These are phyloP conservation scores for Phorcus lineatus DNA, from an alignment of 2,888 invertebrate genomes.

Conservation along the genomic window DNA sequence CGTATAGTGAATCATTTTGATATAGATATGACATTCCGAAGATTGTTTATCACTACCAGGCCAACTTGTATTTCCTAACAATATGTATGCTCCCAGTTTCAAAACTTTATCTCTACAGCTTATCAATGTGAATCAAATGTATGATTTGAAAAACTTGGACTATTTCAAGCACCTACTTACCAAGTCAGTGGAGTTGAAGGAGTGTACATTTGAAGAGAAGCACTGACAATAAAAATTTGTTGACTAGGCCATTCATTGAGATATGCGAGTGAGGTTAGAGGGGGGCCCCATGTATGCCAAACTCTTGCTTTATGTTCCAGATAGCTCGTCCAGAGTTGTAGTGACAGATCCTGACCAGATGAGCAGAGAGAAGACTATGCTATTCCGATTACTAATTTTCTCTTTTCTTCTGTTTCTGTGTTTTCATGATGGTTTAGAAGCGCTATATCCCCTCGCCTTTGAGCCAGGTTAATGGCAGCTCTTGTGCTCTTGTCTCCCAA, in stretches of 20 bases:
- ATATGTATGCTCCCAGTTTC: too few relatives aligned
- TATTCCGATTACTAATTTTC: background rate
- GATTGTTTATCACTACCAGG: too few relatives aligned
- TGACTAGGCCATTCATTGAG: background rate
- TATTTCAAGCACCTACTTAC: too few relatives aligned
- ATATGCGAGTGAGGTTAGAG: background rate
- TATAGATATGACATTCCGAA: too few relatives aligned
- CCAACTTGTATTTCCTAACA: too few relatives aligned
- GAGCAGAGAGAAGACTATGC: background rate
- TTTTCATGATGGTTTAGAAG: constrained; percentile 20
- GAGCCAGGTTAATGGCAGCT: constrained; percentile 14
- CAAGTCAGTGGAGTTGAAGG: too few relatives aligned
- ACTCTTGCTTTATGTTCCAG: constrained; percentile 17
- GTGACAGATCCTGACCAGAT: background rate
- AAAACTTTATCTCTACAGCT: too few relatives aligned
- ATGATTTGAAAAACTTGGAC: too few relatives aligned
- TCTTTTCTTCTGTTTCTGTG: constrained; percentile 18
- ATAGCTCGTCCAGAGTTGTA: background rate
- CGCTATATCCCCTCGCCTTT: background rate
- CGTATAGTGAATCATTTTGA: too few relatives aligned
- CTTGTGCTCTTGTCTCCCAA: background rate
- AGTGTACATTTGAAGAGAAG: too few relatives aligned
- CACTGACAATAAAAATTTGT: too few relatives aligned
- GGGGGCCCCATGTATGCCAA: background rate
- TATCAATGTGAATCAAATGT: too few relatives aligned